These are phyloP conservation scores for Hirtodrosophila trivittata DNA, from an alignment of 2,888 invertebrate species.

Conservation along the genomic window DNA sequence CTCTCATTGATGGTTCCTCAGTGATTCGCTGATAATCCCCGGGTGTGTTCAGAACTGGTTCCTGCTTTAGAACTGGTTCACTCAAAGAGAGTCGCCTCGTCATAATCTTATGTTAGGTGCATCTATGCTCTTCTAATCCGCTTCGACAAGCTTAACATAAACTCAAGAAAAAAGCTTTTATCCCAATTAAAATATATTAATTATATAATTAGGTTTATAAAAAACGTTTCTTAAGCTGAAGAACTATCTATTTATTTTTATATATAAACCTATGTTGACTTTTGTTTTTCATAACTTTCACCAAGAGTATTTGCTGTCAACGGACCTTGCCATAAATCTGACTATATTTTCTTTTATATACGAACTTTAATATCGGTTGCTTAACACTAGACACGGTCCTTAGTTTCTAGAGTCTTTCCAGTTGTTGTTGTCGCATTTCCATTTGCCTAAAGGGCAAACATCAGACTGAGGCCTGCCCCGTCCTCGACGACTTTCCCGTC, in stretches of 20 bases:
- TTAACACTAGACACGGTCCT: conserved; percentile 30
- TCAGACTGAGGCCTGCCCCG: conserved; percentile 24
- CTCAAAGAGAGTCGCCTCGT: conserved; percentile 31
- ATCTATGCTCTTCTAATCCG: no score
- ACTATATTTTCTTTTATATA: conserved; percentile 17
- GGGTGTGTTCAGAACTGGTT: conserved; percentile 53
- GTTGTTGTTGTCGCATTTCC: conserved; percentile 41
- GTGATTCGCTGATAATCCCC: conserved; percentile 19
- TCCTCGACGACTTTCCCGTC: background rate
- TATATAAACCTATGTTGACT: background rate
- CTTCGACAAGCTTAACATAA: no score
- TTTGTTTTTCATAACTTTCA: conserved; percentile 18
- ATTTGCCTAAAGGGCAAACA: conserved; percentile 47
- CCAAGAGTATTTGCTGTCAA: conserved; percentile 11
- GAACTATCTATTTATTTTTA: no score
- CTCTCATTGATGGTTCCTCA: conserved; percentile 11
- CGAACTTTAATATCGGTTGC: conserved; percentile 28
- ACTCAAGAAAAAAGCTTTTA: no score
- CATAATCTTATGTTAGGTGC: no score
- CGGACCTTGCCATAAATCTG: conserved; percentile 21
- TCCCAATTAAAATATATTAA: no score
- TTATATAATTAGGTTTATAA: no score
- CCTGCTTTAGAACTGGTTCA: conserved; percentile 54
- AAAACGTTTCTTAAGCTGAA: no score
- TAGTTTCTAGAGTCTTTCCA: background rate